Evolutionary conservation across 2,797 vertebrate species (phyloP), one percentile per base, ranked within the genome.

Genomic region (Melanogrammus aeglefinus): DNA sequence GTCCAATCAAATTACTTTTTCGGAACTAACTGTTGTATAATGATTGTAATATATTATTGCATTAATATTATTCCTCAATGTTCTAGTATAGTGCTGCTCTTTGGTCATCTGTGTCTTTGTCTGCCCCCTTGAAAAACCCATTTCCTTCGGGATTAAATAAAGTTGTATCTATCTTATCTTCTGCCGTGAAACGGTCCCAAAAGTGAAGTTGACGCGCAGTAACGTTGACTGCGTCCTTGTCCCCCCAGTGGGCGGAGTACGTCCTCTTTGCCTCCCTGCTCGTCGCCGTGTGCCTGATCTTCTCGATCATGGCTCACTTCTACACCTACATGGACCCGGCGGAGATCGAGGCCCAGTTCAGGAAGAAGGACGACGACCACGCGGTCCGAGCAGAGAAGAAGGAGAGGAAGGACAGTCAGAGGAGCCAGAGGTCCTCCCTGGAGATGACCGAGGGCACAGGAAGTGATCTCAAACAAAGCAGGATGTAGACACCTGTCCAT

Each of bases 311-410:
- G 97, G 96, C 96, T 1, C 88, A 92, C 79, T 98, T 95, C 93
- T 99, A 99, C 79, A 98, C 95, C 13, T 99, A 99, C 78, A 77
- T 94, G 10, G 95, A 98, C 86, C 97, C 97, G 18, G 81, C 85
- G 7, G 95, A 95, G 84, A 89, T 97, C 6, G 97, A 99, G 86
- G 96, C 95, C 7, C 87, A 95, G 81, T 94, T 98, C 77, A 93
- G 29, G 38, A 86, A 92, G 6, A 90, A 94, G 0, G 81, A 84
- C 2, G 77, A 85, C 21, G 78, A 90, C 7, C 57, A 63, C 21
- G 75, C 91, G 2, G 77, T 85, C 16, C 38, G 77, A 33, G 83
- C 86, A 21, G 74, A 35, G 0, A 14, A 84, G 44, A 31, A 10
- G 3, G 5, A 85, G 16, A 78, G 78, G 39, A 8, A 84, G 79